Percentiles rank a stretch among this genome's conserved stretches.
phyloP scores from a whole-genome alignment of 2,113 vertebrate species.

The Plecturocebus donacophilus region DNA sequence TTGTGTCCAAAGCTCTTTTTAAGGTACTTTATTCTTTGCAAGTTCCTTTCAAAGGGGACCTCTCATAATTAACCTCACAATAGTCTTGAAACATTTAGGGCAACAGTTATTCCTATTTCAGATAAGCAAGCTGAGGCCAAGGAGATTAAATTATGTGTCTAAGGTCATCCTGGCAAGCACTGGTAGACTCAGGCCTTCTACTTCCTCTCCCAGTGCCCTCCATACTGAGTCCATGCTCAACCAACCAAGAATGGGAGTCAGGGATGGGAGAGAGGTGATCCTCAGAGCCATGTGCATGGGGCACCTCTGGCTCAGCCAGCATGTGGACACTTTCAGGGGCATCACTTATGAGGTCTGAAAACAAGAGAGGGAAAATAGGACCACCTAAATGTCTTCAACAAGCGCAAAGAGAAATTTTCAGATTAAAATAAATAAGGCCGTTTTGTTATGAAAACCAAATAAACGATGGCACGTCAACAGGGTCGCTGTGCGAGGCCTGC shows the following conservation, averaged over 20 bases:
- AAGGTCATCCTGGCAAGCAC: background rate
- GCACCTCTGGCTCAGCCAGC: too few species aligned
- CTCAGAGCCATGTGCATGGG: fast-evolving
- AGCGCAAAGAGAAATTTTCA: background rate
- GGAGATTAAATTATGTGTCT: background rate
- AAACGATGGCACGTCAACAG: background rate
- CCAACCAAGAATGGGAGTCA: background rate
- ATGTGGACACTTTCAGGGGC: background rate
- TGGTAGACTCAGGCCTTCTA: background rate
- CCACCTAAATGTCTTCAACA: background rate
- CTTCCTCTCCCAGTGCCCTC: background rate
- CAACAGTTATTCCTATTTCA: background rate
- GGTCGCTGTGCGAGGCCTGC: background rate
- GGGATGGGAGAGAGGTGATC: background rate
- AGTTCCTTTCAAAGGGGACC: background rate
- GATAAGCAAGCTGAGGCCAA: background rate
- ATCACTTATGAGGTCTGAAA: background rate
- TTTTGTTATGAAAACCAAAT: background rate
- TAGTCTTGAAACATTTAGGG: background rate
- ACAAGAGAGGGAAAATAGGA: background rate
- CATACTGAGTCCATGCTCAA: background rate
- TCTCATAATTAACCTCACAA: background rate
- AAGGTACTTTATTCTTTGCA: background rate
- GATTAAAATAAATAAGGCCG: background rate
- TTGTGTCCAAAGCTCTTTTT: background rate